Conservation (phyloP, 2,113 vertebrate genomes). For the Cavia porcellus region DNA sequence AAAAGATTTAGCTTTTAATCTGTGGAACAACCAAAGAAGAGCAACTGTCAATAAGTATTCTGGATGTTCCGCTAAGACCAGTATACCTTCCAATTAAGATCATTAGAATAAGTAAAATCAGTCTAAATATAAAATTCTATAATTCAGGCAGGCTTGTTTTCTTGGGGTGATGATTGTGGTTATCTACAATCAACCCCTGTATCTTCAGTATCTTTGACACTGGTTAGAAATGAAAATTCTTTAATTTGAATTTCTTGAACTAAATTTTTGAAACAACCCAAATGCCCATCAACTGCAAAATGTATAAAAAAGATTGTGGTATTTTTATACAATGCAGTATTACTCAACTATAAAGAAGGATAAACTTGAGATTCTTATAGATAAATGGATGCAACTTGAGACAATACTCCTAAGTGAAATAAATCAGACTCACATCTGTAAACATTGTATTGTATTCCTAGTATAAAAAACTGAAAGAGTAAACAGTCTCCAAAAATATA, state of each 20-base stretch:
- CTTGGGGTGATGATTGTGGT: background rate
- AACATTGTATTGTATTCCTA: too few species aligned
- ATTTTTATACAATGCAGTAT: too few species aligned
- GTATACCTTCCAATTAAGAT: background rate
- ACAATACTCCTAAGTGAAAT: too few species aligned
- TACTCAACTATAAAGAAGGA: too few species aligned
- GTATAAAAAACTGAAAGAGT: too few species aligned
- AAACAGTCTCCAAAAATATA: too few species aligned
- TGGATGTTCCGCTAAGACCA: background rate
- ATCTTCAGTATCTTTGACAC: background rate
- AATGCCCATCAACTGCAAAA: too few species aligned
- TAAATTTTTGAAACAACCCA: too few species aligned
- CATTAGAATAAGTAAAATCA: background rate
- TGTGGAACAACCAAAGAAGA: background rate
- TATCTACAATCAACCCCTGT: background rate
- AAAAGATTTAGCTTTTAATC: background rate
- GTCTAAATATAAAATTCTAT: background rate
- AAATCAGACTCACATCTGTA: too few species aligned
- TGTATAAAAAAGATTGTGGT: too few species aligned
- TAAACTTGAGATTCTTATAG: too few species aligned
- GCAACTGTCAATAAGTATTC: conserved; percentile 9
- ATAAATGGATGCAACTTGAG: too few species aligned
- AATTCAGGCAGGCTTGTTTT: background rate
- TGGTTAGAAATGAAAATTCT: conserved; percentile 1
- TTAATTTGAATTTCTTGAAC: background rate